Percentiles rank a stretch among this genome's conserved stretches.
These are phyloP conservation scores for Prionace glauca DNA, from an alignment of 2,797 vertebrate species.

Conservation along the genomic window DNA sequence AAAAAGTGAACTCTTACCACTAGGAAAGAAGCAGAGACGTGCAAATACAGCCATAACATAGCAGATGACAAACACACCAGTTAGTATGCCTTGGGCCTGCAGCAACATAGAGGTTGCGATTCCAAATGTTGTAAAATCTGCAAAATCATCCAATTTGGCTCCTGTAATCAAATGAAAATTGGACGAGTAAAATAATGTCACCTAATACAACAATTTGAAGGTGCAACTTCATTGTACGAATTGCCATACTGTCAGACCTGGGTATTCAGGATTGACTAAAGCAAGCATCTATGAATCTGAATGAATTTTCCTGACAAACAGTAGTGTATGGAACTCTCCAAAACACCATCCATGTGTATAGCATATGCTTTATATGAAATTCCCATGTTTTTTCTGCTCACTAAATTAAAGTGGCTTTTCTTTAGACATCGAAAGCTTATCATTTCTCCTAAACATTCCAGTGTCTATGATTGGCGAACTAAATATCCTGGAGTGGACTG, in stretches of 20 bases:
- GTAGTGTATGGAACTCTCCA: not conserved
- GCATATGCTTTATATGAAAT: not conserved
- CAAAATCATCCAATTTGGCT: slow-evolving; percentile 82
- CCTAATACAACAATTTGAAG: not conserved
- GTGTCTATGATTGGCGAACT: no score
- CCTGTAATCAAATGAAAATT: slow-evolving; percentile 55
- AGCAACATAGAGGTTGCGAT: slow-evolving; percentile 79
- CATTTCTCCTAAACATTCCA: not conserved
- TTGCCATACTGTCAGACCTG: not conserved
- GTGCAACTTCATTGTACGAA: not conserved
- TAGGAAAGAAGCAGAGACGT: slow-evolving; percentile 80
- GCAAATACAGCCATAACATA: slow-evolving; percentile 74
- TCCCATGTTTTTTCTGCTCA: not conserved
- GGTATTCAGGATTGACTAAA: not conserved
- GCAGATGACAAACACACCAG: slow-evolving; percentile 68
- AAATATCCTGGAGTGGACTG: no score
- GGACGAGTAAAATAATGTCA: not conserved
- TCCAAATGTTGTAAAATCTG: slow-evolving; percentile 86
- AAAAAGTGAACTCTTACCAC: slow-evolving; percentile 57
- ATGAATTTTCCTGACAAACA: not conserved
- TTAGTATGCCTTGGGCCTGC: slow-evolving; percentile 64
- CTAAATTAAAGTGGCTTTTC: not conserved
- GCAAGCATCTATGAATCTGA: not conserved
- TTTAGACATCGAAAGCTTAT: not conserved
- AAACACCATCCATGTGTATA: not conserved